A percentile compares a stretch with the other conserved stretches of the same genome.
Conservation (phyloP, 2,888 invertebrate species). For the Orchestes rusci region DNA sequence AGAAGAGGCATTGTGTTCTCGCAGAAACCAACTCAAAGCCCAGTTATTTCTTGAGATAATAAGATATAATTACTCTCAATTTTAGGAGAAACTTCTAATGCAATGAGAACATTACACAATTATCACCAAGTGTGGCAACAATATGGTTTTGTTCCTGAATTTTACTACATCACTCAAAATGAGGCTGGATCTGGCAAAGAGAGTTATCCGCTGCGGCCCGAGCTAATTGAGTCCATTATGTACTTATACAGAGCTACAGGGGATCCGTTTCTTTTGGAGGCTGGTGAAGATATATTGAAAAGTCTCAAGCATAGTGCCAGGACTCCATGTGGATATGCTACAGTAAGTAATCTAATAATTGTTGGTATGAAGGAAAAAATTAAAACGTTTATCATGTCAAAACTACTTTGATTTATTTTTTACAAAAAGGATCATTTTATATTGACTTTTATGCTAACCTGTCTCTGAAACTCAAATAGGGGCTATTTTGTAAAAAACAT, state of each 20-base stretch:
- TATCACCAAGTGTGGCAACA: conserved; percentile 97
- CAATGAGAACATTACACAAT: conserved; percentile 88
- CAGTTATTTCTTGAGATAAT: no score
- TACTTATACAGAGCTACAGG: conserved; percentile 89
- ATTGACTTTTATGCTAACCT: no score
- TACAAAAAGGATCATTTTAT: no score
- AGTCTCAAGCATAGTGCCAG: conserved; percentile 90
- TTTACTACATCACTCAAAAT: conserved; percentile 88
- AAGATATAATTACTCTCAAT: no score
- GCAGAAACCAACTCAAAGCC: no score
- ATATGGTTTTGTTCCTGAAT: conserved; percentile 96
- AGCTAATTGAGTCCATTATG: conserved; percentile 95
- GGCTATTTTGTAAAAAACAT: no score
- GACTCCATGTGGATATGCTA: conserved; percentile 96
- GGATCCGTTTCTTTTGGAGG: conserved; percentile 86
- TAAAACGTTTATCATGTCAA: background rate
- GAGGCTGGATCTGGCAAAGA: conserved; percentile 78
- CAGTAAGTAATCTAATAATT: conserved; percentile 53
- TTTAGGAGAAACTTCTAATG: conserved; percentile 84
- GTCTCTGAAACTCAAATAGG: no score
- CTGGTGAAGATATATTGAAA: conserved; percentile 88
- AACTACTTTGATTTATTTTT: background rate
- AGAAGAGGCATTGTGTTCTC: no score
- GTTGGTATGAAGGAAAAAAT: no score
- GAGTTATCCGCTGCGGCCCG: conserved; percentile 93